phyloP scores from a whole-genome alignment of 2,797 vertebrate genomes.

The Peromyscus melanophrys region DNA sequence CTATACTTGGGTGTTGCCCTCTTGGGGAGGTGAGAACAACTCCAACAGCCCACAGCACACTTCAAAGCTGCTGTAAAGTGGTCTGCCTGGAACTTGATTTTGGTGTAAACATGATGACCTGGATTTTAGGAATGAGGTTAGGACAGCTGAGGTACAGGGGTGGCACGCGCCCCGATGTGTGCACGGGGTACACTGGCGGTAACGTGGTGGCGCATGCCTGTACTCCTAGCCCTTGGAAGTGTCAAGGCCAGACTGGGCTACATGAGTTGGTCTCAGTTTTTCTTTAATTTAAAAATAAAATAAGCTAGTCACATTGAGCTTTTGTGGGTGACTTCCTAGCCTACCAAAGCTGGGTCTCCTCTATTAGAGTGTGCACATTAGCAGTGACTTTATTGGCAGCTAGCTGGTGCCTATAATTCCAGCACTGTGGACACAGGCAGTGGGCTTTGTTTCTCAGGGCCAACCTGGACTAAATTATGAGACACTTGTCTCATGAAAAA shows the following conservation, averaged over 20 bases:
- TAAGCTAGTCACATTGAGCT: neutral
- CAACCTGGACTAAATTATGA: neutral
- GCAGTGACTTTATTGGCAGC: neutral
- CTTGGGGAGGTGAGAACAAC: neutral
- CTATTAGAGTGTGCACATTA: neutral
- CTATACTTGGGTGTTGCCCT: rapidly evolving
- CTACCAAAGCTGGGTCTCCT: neutral
- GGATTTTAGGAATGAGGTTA: neutral
- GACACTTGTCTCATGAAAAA: neutral
- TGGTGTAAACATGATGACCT: no score
- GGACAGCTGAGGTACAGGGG: neutral
- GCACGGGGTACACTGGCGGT: rapidly evolving
- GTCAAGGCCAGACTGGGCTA: neutral
- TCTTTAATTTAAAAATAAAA: neutral
- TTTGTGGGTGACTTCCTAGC: neutral
- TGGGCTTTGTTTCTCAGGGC: neutral
- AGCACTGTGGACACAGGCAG: no score
- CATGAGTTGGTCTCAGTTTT: neutral
- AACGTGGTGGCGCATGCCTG: neutral
- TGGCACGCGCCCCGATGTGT: neutral
- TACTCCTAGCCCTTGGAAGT: neutral
- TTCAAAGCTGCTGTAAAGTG: neutral
- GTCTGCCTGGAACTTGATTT: neutral
- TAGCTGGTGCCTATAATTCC: neutral
- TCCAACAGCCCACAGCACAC: neutral